A percentile compares a stretch with the other conserved stretches of the same genome.
These are phyloP conservation scores for Phymastichus coffea DNA, from an alignment of 1,140 invertebrate genomes.

Conservation along the genomic window DNA sequence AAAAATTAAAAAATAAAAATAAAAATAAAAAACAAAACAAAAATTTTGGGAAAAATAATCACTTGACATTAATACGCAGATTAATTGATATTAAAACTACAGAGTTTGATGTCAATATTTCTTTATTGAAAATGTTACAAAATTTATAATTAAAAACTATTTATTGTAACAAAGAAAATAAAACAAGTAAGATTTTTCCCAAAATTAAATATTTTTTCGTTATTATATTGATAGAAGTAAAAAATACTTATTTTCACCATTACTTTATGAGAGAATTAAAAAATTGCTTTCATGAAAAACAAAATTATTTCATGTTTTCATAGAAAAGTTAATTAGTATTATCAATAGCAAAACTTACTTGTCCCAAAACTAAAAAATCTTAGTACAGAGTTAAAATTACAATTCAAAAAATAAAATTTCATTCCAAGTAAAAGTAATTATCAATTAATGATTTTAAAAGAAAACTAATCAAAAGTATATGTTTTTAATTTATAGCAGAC, in stretches of 20 bases:
- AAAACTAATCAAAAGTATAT: too few relatives aligned
- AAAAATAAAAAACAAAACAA: neutral
- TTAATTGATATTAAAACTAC: too few relatives aligned
- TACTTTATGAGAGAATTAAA: neutral
- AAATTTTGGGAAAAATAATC: slow-evolving; percentile 18
- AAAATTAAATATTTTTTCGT: slow-evolving; percentile 4
- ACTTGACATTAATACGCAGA: neutral
- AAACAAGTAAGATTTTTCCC: slow-evolving; percentile 20
- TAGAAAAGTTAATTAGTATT: neutral
- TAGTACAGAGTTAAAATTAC: too few relatives aligned
- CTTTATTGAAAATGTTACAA: neutral
- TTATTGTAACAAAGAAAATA: neutral
- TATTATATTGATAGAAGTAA: too few relatives aligned
- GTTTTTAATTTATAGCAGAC: slow-evolving; percentile 3
- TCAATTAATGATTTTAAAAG: too few relatives aligned
- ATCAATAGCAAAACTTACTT: neutral
- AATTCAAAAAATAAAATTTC: too few relatives aligned
- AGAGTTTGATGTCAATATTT: neutral
- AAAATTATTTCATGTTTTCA: too few relatives aligned
- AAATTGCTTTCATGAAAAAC: neutral
- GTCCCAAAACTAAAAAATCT: too few relatives aligned
- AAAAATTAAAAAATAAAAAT: too few relatives aligned
- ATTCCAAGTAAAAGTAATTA: too few relatives aligned
- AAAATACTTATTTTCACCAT: neutral
- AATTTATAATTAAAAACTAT: neutral